phyloP scores from a whole-genome alignment of 2,888 invertebrate species.

The Idaea biselata region DNA sequence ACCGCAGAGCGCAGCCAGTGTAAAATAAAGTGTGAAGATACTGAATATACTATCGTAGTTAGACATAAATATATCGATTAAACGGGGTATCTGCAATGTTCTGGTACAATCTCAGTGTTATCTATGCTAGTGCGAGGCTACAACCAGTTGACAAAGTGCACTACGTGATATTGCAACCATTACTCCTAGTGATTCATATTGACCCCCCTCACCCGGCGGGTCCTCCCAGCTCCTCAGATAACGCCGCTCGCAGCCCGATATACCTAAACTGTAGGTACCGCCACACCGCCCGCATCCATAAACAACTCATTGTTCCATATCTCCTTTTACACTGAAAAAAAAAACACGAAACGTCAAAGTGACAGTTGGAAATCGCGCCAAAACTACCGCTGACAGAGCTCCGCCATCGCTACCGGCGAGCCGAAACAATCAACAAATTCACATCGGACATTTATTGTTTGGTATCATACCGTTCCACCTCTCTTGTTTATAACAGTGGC shows the following conservation, averaged over 20 bases:
- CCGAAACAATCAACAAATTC: constrained; percentile 75
- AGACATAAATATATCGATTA: constrained; percentile 43
- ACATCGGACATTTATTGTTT: constrained; percentile 77
- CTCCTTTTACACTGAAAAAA: constrained; percentile 29
- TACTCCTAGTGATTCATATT: constrained; percentile 79
- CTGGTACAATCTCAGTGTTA: constrained; percentile 65
- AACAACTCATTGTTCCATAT: constrained; percentile 34
- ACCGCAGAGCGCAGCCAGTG: no score
- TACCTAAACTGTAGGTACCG: constrained; percentile 19
- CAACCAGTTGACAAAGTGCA: constrained; percentile 80
- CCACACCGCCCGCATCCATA: constrained; percentile 26
- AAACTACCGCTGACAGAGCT: constrained; percentile 67
- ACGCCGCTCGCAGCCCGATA: constrained; percentile 38
- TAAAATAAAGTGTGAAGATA: background rate
- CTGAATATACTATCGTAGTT: constrained; percentile 7
- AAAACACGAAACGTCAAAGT: constrained; percentile 54
- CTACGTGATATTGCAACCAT: constrained; percentile 80
- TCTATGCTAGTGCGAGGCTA: constrained; percentile 75
- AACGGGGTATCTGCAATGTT: constrained; percentile 51
- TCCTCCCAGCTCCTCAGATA: constrained; percentile 58
- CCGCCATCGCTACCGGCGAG: constrained; percentile 36
- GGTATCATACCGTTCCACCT: constrained; percentile 77
- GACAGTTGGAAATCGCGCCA: constrained; percentile 62
- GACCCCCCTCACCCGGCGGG: constrained; percentile 49
- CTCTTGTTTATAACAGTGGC: constrained; percentile 78